phyloP scores from a whole-genome alignment of 2,888 invertebrate species.

The Pedicia rivosa region DNA sequence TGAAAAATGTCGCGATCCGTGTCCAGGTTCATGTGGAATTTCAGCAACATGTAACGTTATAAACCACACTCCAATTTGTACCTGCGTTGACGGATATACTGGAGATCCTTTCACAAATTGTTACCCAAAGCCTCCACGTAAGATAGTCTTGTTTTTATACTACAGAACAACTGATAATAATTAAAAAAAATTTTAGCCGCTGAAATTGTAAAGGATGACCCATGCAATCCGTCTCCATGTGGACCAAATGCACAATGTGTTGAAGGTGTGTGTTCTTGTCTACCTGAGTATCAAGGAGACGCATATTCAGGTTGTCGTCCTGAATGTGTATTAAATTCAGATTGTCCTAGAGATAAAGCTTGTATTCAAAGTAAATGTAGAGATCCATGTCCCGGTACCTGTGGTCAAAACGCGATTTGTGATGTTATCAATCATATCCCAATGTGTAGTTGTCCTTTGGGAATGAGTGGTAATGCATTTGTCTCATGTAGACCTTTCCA shows the following conservation, averaged over 20 bases:
- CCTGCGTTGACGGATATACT: slow-evolving; percentile 39
- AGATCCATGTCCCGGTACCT: slow-evolving; percentile 44
- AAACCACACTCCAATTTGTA: slow-evolving; percentile 65
- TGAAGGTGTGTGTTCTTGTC: slow-evolving; percentile 44
- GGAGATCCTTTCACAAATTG: slow-evolving; percentile 46
- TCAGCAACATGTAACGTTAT: slow-evolving; percentile 60
- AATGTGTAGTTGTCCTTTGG: slow-evolving; percentile 41
- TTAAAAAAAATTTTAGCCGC: slow-evolving; percentile 33
- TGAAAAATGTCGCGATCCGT: slow-evolving; percentile 55
- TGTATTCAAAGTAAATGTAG: slow-evolving; percentile 43
- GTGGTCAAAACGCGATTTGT: slow-evolving; percentile 44
- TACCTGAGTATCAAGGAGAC: slow-evolving; percentile 41
- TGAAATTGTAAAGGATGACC: slow-evolving; percentile 39
- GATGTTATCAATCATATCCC: slow-evolving; percentile 39
- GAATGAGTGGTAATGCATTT: slow-evolving; percentile 56
- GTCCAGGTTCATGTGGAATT: slow-evolving; percentile 62
- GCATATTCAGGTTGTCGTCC: slow-evolving; percentile 51
- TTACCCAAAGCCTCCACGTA: slow-evolving; percentile 32
- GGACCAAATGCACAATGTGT: slow-evolving; percentile 54
- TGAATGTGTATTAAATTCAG: slow-evolving; percentile 43
- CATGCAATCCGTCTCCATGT: slow-evolving; percentile 63
- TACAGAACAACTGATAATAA: slow-evolving; percentile 11
- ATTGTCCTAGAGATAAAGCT: slow-evolving; percentile 38
- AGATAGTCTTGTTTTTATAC: no score
- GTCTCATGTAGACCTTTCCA: slow-evolving; percentile 39